These are phyloP conservation scores for Habropoda laboriosa DNA, from an alignment of 1,140 invertebrate genomes.

Conservation along the genomic window DNA sequence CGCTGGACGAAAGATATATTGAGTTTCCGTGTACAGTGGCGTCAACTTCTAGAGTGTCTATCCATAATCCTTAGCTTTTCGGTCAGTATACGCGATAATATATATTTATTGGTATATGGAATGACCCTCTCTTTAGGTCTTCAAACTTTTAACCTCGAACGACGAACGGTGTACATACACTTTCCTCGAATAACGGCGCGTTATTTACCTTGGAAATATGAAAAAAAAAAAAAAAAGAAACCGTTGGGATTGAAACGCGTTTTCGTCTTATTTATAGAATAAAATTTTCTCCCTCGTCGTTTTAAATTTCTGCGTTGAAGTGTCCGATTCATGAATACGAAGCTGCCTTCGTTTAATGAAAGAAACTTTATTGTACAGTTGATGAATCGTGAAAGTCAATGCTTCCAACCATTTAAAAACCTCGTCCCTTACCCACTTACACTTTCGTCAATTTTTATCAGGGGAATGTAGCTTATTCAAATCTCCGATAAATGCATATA, in stretches of 20 bases:
- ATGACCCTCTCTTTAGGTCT: neutral
- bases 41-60: slow-evolving; percentile 32
- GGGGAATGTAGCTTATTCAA: neutral
- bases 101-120: neutral
- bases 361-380: neutral
- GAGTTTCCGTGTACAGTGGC: slow-evolving; percentile 9
- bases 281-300: neutral
- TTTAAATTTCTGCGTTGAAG: no score
- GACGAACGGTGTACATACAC: no score
- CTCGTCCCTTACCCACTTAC: no score
- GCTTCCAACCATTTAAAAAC: neutral
- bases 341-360: neutral
- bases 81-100: neutral
- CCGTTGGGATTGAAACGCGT: no score
- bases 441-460: slow-evolving; percentile 7
- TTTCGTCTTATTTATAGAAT: neutral
- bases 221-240: no score
- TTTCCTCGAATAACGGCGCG: neutral
- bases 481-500: slow-evolving; percentile 10
- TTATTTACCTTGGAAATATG: neutral
- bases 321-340: neutral
- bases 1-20: slow-evolving; percentile 22
- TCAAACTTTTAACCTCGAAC: neutral
- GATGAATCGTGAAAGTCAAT: neutral
- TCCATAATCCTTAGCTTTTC: slow-evolving; percentile 20